Base-by-base conservation (phyloP, 2,113 vertebrate genomes). In the Strix uralensis region DNA sequence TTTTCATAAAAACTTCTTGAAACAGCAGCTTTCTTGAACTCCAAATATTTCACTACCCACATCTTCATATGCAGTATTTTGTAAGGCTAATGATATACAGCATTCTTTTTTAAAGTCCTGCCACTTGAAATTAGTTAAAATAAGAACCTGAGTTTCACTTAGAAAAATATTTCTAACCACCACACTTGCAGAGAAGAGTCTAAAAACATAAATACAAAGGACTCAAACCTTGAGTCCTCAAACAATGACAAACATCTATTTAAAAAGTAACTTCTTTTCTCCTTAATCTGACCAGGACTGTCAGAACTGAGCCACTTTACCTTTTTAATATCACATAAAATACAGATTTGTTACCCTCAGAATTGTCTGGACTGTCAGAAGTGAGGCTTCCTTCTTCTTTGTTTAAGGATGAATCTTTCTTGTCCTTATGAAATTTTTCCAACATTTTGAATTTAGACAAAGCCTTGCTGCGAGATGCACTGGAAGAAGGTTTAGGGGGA, bases 391-490 rank as follows among this genome's bases (percentile, higher is more conserved):
- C 77, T 88, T 95, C 97, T 96, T 96, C 94, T 65, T 80, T 81
- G 36, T 94, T 86, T 73, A 91, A 91, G 42, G 59, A 91, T 0
- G 12, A 58, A 27, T 92, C 79, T 79, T 84, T 94, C 90, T 96
- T 97, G 84, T 95, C 85, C 72, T 94, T 97, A 86, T 81, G 85
- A 74, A 88, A 79, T 44, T 94, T 93, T 88, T 94, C 96, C 96
- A 97, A 42, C 30, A 94, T 84, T 92, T 65, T 70, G 38, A 71
- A 90, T 95, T 97, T 98, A 79, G 97, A 97, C 77, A 97, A 95
- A 88, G 95, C 96, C 81, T 97, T 98, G 97, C 96, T 97, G 96
- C 57, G 88, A 90, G 98, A 97, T 36, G 54, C 95, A 51, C 97
- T 98, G 77, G 97, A 98, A 93, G 88, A 91, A 34, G 97, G 93